These are phyloP conservation scores for Xyliphius kryptos DNA, from an alignment of 2,113 vertebrate genomes.

Conservation along the genomic window DNA sequence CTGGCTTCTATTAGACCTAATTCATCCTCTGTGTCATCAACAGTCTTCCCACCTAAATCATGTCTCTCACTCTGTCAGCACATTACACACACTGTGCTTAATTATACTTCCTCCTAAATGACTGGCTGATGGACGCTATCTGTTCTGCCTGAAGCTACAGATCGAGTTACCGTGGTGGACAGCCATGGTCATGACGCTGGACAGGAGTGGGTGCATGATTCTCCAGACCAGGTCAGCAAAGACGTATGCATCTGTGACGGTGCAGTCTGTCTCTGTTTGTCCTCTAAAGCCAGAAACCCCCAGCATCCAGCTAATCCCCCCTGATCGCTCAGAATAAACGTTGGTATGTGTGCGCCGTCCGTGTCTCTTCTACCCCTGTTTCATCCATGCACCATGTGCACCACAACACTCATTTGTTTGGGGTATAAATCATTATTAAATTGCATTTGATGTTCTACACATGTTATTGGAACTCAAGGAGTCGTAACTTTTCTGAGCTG, in stretches of 20 bases:
- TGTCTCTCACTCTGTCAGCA: conserved; percentile 50
- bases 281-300: not conserved
- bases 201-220: conserved; percentile 35
- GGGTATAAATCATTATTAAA: conserved; percentile 25
- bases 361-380: not conserved
- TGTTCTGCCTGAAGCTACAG: conserved; percentile 48
- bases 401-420: conserved; percentile 6
- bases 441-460: conserved; percentile 21
- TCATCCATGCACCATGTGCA: not conserved
- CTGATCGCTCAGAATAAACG: conserved; percentile 2
- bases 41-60: conserved; percentile 44
- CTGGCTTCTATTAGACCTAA: conserved; percentile 31
- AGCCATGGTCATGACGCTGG: conserved; percentile 36
- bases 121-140: conserved; percentile 46
- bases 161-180: conserved; percentile 56
- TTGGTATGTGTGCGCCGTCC: conserved; percentile 2
- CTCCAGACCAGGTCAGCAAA: conserved; percentile 29
- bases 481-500: conserved; percentile 50
- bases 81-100: conserved; percentile 39
- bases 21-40: conserved; percentile 30
- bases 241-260: conserved; percentile 42
- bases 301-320: not conserved
- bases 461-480: conserved; percentile 11
- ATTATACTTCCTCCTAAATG: conserved; percentile 48
- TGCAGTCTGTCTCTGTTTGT: conserved; percentile 33